phyloP scores from a whole-genome alignment of 2,888 invertebrate species.

The Aphodius granarius region DNA sequence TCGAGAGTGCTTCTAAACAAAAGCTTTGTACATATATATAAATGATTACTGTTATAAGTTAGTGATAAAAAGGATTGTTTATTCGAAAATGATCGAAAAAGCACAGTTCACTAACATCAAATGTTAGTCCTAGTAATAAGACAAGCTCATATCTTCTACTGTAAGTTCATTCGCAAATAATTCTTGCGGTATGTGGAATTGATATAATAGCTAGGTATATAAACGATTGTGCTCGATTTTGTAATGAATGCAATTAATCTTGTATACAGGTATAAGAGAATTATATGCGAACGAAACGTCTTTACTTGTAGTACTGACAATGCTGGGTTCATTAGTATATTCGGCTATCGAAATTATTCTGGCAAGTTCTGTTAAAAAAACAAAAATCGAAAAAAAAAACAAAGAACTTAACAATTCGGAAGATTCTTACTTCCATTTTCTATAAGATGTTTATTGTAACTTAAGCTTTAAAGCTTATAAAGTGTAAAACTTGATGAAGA shows the following conservation, averaged over 20 bases:
- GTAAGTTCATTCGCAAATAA: background rate
- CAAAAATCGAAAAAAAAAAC: background rate
- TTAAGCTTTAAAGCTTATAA: slow-evolving; percentile 13
- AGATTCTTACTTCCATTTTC: slow-evolving; percentile 5
- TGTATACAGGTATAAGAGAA: slow-evolving; percentile 10
- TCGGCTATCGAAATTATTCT: slow-evolving; percentile 5
- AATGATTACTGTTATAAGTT: background rate
- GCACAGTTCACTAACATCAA: slow-evolving; percentile 4
- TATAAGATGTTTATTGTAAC: slow-evolving; percentile 5
- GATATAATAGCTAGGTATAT: background rate
- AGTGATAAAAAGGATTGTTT: no score
- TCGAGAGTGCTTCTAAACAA: background rate
- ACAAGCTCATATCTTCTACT: background rate
- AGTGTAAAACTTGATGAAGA: background rate
- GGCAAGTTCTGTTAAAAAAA: background rate
- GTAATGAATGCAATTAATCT: background rate
- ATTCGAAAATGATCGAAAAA: background rate
- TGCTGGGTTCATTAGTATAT: background rate
- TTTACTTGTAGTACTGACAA: slow-evolving; percentile 7
- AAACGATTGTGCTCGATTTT: slow-evolving; percentile 2
- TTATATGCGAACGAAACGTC: background rate
- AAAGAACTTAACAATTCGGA: background rate
- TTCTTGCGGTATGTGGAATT: background rate
- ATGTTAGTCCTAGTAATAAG: background rate
- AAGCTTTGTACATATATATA: background rate